Base-by-base conservation (phyloP, 2,888 invertebrate genomes). In the Athalia circularis region DNA sequence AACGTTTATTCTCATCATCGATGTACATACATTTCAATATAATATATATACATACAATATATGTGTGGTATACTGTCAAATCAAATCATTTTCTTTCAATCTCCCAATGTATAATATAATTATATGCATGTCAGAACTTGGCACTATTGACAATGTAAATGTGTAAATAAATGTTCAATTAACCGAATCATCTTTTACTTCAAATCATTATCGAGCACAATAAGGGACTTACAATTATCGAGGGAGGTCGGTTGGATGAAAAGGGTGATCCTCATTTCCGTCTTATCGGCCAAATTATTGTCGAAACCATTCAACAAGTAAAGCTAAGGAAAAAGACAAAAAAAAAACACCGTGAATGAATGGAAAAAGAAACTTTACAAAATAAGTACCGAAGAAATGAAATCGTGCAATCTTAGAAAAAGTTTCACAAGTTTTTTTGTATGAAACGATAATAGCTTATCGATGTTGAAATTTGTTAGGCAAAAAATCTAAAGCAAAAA, bases 91-190 rank as follows among this genome's bases (percentile, higher is more conserved):
- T 57, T 7, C 45, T 70, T 57, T 43, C 9, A 43, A 70, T 54
- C 70, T 54, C 70, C 13, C 29, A 6, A 43, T 8, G 1, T 8
- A 1, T 15, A 15, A 61, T n/a, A 61, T 7, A 15, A 59, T 57
- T n/a, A 57, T 29, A 29, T 43, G 45, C 43, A 52, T 59, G 72
- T 57, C 15, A 72, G 13, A 47, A 59, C 57, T 72, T n/a, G 50
- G 68, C 47, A 72, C 9, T 59, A 45, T n/a, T 72, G 72, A 72
- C 45, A 45, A 72, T 72, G 59, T 72, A 72, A 72, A 72, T 59
- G 72, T 72, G 72, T 72, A 59, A 72, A 72, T 72, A 72, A 52
- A 72, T 59, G 72, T 72, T 59, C 68, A 29, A 54, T 29, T 68
- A 68, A 29, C 15, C 54, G 54, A 50, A n/a, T 11, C 9, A 52